Evolutionary conservation across 2,888 invertebrate genomes (phyloP), one percentile per base, ranked within the genome.

Genomic region (Chloromyia formosa): DNA sequence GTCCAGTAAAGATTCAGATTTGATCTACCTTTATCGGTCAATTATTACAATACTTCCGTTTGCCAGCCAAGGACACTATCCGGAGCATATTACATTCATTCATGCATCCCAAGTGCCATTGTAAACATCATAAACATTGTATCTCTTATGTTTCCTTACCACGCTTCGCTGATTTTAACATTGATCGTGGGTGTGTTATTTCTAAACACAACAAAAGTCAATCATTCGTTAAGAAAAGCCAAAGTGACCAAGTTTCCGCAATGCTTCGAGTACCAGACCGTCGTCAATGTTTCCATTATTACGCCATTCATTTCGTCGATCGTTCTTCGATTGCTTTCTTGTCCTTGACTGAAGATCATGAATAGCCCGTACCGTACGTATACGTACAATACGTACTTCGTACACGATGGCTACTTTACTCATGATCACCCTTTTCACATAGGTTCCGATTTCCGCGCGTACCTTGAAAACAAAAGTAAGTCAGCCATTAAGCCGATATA

Each of bases 221-320:
- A 56, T 58, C 71, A 71, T 20, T 71, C 58, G 71, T 58, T 3
- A 56, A 16, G 58, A 54, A 56, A 71, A 49, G 14, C 45, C 66
- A 22, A 14, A 66, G 22, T 49, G 49, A 49, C 40, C 71, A 56
- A 71, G 71, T 56, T 71, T 58, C 71, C 71, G 71, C 56, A 71
- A 64, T 64, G 40, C 20, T 64, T 40, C 56, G 10, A 10, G 10
- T 20, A 16, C 22, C 10, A 35, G 27, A 20, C 20, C 16, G 4
- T 16, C 18, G 22, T 56, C 56, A 56, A 66, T 62, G 62, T 42
- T 42, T 16, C 1, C 18, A 62, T 40, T 22, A 35, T 35, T 35
- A 35, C 27, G 2, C 49, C 62, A 40, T 16, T n/a, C 27, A 35
- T 35, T 4, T 35, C 7, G 27, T 35, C 40, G 16, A 62, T 42